Evolutionary conservation across 2,797 vertebrate genomes (phyloP), one percentile per base, ranked within the genome.

Genomic region (Dipus sagitta): DNA sequence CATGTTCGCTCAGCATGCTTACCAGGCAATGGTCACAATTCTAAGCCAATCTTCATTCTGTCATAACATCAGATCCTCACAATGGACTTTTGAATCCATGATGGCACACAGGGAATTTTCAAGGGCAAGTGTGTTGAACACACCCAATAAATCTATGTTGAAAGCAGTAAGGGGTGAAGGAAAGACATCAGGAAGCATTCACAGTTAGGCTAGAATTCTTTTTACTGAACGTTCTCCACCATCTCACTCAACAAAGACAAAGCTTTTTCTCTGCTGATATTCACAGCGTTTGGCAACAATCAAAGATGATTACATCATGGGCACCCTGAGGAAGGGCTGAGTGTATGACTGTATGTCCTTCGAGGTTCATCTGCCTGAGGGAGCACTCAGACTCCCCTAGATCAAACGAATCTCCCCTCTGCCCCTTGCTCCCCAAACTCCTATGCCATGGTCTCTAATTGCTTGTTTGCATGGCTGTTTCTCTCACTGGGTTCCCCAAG

Each of bases 221-320:
- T 74, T 68, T 12, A 3, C 38, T 12, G 15, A 17, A 11, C 18
- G 23, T 54, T 34, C 38, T 54, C 14, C 58, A 6, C 17, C 23
- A 42, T 65, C 78, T 54, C 71, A 68, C 21, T 47, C 81, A 30
- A 17, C 47, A 47, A 38, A 11, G 20, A 47, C 47, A 47, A 47
- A 38, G 54, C 14, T 9, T 26, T 26, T 38, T 26, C 58, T n/a
- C 62, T 17, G 18, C 26, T 17, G 60, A 92, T 14, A 20, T 6
- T 11, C 32, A 21, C 11, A n/a, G 0, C 14, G 32, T 28, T 14
- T 11, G 52, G 95, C 86, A 95, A 95, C 68, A 86, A 14, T 8
- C 34, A 7, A 86, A 65, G 47, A 24, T 2, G 17, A 65, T 30
- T 92, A 84, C 95, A 88, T 95, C 96, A 94, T 24, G 71, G 75